Percentiles rank a stretch among this genome's conserved stretches.
Evolutionary conservation across 2,888 invertebrate species (phyloP).

Genomic region (Schizaphis graminum): DNA sequence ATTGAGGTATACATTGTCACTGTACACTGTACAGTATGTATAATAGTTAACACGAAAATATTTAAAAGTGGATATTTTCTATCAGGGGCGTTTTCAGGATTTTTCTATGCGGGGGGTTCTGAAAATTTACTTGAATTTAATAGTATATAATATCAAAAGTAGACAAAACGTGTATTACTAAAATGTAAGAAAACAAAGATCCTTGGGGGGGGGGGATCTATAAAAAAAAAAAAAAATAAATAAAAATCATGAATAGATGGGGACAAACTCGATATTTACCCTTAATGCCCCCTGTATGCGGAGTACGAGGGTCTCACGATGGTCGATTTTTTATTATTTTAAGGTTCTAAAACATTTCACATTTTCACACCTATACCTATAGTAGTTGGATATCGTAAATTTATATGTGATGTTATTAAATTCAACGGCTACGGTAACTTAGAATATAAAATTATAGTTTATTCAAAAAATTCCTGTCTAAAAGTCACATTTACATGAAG

Average conservation of each 20-base stretch:
- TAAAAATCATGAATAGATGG: not conserved
- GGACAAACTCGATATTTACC: not conserved
- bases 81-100: no score
- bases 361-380: not conserved
- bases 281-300: not conserved
- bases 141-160: no score
- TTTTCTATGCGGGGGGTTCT: no score
- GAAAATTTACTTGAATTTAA: no score
- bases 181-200: no score
- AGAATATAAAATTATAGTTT: not conserved
- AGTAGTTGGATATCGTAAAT: not conserved
- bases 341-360: not conserved
- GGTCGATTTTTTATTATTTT: not conserved
- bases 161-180: no score
- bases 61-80: not conserved
- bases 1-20: no score
- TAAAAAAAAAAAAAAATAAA: not conserved
- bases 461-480: no score
- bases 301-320: not conserved
- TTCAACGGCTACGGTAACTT: not conserved
- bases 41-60: not conserved
- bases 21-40: no score
- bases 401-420: not conserved
- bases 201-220: no score
- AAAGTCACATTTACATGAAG: no score